These are phyloP conservation scores for Pseudochaenichthys georgianus DNA, from an alignment of 2,797 vertebrate species.

Conservation along the genomic window DNA sequence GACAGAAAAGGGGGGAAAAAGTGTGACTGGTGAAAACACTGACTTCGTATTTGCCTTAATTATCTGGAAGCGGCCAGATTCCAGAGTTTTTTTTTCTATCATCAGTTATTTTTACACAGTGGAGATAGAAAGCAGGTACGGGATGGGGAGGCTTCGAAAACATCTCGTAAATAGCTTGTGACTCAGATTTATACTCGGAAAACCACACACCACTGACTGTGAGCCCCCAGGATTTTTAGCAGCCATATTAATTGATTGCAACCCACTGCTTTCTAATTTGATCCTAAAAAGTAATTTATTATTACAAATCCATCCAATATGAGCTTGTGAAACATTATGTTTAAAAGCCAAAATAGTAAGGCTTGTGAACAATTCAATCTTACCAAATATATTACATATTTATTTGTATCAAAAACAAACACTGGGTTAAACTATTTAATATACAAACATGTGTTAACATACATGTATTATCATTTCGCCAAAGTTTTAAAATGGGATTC, in stretches of 20 bases:
- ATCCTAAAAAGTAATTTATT: conserved; percentile 5
- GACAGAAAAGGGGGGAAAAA: conserved; percentile 53
- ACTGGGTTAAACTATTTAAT: not conserved
- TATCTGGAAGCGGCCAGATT: conserved; percentile 54
- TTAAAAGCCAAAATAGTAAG: not conserved
- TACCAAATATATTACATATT: no score
- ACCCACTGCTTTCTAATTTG: conserved; percentile 43
- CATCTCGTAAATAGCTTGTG: conserved; percentile 42
- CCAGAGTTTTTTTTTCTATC: conserved; percentile 58
- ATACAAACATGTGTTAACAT: not conserved
- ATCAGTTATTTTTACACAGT: conserved; percentile 60
- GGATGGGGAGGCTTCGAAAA: conserved; percentile 36
- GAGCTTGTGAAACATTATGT: not conserved
- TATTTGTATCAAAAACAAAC: not conserved
- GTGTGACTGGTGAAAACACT: conserved; percentile 54
- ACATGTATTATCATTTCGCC: not conserved
- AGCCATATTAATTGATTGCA: conserved; percentile 47
- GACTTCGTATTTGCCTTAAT: conserved; percentile 49
- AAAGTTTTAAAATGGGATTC: not conserved
- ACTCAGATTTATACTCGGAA: conserved; percentile 45
- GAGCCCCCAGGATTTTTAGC: conserved; percentile 38
- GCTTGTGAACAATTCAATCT: not conserved
- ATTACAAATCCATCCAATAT: conserved; percentile 30
- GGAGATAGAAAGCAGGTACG: conserved; percentile 41
- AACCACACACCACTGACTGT: conserved; percentile 35